Base-by-base conservation (phyloP, 1,140 invertebrate species). In the Bursaphelenchus mucronatus region DNA sequence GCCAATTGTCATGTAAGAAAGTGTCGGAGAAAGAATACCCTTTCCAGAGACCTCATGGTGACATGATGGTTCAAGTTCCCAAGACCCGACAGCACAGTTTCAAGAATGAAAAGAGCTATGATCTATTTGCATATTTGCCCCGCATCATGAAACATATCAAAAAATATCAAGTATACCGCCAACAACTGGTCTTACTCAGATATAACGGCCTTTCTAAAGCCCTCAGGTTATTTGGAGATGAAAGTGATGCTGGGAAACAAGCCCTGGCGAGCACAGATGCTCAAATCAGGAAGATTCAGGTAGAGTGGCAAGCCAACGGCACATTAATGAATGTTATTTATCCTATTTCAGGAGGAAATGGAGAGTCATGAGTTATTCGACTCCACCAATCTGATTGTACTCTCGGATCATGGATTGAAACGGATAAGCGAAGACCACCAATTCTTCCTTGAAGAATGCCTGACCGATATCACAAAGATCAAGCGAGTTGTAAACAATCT, bases 31-130 rank as follows among this genome's bases (percentile, higher is more conserved):
- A 57, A n/a, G 11, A 45, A 61, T 64, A 43, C 17, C 8, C 9
- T 13, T 61, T 76, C 63, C 46, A 79, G 77, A 51, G 70, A 15
- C 54, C 80, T 0, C 69, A 78, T 44, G 70, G 65, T 9, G 77
- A 79, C 55, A 53, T 79, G 68, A 66, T 81, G 50, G 79, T 79
- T 1, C 73, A 78, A 71, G 79, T 79, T 8, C 76, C 76, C 4
- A 41, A 65, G 43, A 30, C 53, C 21, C 73, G 76, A 11, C 58
- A 72, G 45, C 73, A 75, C 46, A 78, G 56, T 55, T 75, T 79
- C 52, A 76, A 76, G 41, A 65, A 78, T 39, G 30, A 65, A 13
- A 61, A 75, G 7, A 63, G 57, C 17, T 13, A 50, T 19, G 66
- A 79, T 63, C 43, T 75, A 39, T 63, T 76, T 45, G 49, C 51